Evolutionary conservation across 2,888 invertebrate genomes (phyloP).

Genomic region (Heliconius sara): DNA sequence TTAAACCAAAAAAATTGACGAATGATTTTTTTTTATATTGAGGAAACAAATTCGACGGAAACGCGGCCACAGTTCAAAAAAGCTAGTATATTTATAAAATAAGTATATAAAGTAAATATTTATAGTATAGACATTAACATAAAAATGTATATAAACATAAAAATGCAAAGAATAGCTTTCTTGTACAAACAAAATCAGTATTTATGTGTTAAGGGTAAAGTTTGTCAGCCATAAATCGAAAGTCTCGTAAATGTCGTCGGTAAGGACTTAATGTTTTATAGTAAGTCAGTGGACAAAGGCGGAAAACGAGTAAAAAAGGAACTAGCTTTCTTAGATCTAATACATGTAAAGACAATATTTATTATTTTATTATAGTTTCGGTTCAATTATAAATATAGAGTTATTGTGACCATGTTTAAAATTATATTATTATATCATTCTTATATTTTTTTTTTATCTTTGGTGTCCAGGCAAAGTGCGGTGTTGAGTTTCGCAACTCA

Average conservation of each 20-base stretch:
- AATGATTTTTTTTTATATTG: no score
- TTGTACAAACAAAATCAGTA: not conserved
- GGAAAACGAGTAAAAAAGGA: not conserved
- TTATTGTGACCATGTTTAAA: no score
- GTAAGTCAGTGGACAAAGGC: not conserved
- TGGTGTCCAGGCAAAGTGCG: no score
- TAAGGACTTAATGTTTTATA: constrained; percentile 14
- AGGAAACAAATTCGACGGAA: no score
- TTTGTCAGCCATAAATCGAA: constrained; percentile 22
- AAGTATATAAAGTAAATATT: no score
- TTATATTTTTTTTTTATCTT: no score
- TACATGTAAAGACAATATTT: not conserved
- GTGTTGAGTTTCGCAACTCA: no score
- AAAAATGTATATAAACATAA: not conserved
- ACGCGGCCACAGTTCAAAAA: no score
- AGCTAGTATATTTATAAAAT: no score
- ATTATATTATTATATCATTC: no score
- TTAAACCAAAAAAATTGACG: no score
- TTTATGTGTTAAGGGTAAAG: constrained; percentile 2
- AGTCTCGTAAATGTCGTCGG: constrained; percentile 14
- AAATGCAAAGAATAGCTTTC: not conserved
- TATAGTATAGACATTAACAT: not conserved
- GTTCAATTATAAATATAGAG: no score
- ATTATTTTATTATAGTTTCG: not conserved
- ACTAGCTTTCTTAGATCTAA: not conserved